A percentile compares a stretch with the other conserved stretches of the same genome.
phyloP scores from a whole-genome alignment of 1,140 invertebrate genomes.

The Diprion similis region DNA sequence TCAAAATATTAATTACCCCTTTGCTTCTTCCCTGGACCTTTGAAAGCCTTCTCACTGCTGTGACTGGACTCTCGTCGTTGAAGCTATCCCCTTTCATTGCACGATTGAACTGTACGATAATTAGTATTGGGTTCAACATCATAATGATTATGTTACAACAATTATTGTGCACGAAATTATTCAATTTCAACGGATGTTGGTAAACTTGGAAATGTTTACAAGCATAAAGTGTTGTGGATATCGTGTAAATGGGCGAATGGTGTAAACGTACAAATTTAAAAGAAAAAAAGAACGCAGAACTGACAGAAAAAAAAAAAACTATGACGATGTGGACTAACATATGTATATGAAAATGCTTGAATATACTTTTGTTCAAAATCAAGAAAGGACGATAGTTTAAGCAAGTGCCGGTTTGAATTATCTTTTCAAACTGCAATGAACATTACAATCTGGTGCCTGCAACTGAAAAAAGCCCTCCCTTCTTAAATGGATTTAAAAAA shows the following conservation, averaged over 20 bases:
- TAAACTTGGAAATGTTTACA: constrained; percentile 39
- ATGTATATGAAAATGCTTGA: constrained; percentile 54
- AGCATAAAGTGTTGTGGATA: constrained; percentile 46
- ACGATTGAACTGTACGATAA: constrained; percentile 53
- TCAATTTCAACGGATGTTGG: constrained; percentile 38
- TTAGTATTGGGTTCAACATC: constrained; percentile 48
- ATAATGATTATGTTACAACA: constrained; percentile 51
- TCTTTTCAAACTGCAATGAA: constrained; percentile 51
- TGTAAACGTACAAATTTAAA: constrained; percentile 56
- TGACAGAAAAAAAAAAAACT: constrained; percentile 20
- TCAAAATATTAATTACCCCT: constrained; percentile 48
- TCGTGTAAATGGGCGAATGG: constrained; percentile 52
- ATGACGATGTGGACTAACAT: constrained; percentile 49
- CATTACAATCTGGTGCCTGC: constrained; percentile 55
- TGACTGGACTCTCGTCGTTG: constrained; percentile 38
- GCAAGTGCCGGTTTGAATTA: constrained; percentile 53
- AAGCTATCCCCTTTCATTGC: constrained; percentile 42
- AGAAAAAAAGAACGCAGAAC: constrained; percentile 27
- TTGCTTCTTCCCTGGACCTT: constrained; percentile 47
- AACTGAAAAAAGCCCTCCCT: constrained; percentile 43
- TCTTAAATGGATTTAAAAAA: constrained; percentile 31
- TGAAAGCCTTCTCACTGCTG: constrained; percentile 38
- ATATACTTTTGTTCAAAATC: constrained; percentile 58
- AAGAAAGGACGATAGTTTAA: constrained; percentile 52
- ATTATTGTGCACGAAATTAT: constrained; percentile 40